These are phyloP conservation scores for Vulpes vulpes DNA, from an alignment of 2,113 vertebrate species.

Conservation along the genomic window DNA sequence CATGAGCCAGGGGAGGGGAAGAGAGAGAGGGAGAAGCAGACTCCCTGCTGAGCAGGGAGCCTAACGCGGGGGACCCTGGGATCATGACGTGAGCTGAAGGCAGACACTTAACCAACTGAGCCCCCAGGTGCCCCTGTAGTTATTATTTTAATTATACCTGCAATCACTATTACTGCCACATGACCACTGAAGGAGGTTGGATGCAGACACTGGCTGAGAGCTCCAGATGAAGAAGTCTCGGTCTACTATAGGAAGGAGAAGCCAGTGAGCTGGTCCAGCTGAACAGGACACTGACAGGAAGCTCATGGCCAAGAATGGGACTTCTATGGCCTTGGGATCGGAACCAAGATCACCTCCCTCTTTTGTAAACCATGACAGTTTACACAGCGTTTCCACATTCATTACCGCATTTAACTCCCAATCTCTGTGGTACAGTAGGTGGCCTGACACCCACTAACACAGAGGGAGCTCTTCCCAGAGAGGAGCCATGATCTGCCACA, in stretches of 20 bases:
- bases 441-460: neutral
- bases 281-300: neutral
- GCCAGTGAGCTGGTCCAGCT: neutral
- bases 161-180: neutral
- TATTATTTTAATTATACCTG: neutral
- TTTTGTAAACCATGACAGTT: fast-evolving
- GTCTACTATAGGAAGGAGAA: neutral
- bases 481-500: neutral
- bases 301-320: neutral
- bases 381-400: neutral
- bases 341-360: neutral
- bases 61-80: too few relatives aligned
- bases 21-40: too few relatives aligned
- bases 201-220: neutral
- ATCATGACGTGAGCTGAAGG: too few relatives aligned
- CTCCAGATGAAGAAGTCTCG: neutral
- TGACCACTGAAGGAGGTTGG: neutral
- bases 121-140: neutral
- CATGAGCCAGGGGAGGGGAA: too few relatives aligned
- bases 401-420: neutral
- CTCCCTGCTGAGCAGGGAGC: too few relatives aligned
- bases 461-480: neutral
- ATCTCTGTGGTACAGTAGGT: neutral
- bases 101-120: too few relatives aligned
- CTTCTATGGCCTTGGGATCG: neutral